Evolutionary conservation across 2,797 vertebrate species (phyloP).

Genomic region (Hapalemur alaotrensis): DNA sequence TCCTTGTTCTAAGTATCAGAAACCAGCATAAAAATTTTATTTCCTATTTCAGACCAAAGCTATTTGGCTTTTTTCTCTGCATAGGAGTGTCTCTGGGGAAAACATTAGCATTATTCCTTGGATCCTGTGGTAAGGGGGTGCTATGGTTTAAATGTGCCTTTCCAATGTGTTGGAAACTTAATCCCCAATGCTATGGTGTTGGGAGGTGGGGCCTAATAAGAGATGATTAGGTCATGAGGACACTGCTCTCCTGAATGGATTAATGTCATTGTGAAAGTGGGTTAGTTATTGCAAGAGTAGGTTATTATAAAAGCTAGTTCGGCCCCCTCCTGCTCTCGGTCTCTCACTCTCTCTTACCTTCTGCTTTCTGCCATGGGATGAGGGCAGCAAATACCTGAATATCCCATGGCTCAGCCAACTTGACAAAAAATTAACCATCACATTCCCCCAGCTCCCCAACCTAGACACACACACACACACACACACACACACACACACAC

Average conservation of each 20-base stretch:
- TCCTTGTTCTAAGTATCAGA: neutral
- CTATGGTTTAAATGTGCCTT: neutral
- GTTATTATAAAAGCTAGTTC: neutral
- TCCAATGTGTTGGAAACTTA: neutral
- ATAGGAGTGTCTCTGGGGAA: neutral
- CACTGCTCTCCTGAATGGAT: neutral
- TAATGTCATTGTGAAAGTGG: neutral
- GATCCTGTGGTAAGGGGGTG: neutral
- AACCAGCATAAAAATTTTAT: constrained; percentile 27
- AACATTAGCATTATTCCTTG: neutral
- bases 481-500: neutral
- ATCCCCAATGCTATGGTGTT: neutral
- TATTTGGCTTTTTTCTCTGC: neutral
- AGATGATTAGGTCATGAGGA: neutral
- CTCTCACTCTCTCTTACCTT: neutral
- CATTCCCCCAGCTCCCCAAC: too few relatives aligned
- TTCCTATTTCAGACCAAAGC: neutral
- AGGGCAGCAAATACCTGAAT: neutral
- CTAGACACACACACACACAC: neutral
- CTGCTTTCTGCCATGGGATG: neutral
- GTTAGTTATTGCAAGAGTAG: neutral
- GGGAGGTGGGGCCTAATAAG: neutral
- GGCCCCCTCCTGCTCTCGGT: neutral
- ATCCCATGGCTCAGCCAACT: neutral
- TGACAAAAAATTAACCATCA: neutral